A percentile compares a stretch with the other conserved stretches of the same genome.
Conservation (phyloP, 2,888 invertebrate species). For the Pemphredon lugubris region DNA sequence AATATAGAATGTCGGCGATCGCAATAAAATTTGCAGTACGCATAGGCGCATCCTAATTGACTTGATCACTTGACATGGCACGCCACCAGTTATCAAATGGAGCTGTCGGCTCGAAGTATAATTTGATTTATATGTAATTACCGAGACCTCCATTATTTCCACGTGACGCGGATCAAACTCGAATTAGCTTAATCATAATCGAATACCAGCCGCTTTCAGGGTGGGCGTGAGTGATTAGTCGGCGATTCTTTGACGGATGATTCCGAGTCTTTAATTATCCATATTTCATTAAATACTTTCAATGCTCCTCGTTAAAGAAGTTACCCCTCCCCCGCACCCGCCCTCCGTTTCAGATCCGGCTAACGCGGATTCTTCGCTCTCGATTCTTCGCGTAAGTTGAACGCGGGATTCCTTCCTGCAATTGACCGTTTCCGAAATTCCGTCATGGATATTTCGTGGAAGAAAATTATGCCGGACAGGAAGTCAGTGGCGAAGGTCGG, state of each 20-base stretch:
- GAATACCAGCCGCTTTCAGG: constrained; percentile 67
- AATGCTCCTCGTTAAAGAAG: constrained; percentile 12
- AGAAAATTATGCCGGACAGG: constrained; percentile 57
- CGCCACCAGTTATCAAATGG: constrained; percentile 66
- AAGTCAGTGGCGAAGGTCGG: constrained; percentile 49
- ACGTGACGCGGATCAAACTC: constrained; percentile 78
- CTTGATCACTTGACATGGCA: constrained; percentile 64
- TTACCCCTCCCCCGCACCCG: background rate
- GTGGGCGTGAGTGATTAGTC: constrained; percentile 56
- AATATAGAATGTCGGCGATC: constrained; percentile 27
- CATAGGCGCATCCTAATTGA: constrained; percentile 58
- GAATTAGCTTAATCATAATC: constrained; percentile 77
- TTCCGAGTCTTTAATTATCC: constrained; percentile 55
- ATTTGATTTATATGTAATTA: constrained; percentile 76
- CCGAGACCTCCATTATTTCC: constrained; percentile 73
- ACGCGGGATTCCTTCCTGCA: constrained; percentile 32
- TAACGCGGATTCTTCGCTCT: too few species aligned
- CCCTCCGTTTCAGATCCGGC: background rate
- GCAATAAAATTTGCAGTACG: constrained; percentile 51
- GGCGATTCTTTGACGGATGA: constrained; percentile 59
- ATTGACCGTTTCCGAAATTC: constrained; percentile 53
- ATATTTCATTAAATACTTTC: constrained; percentile 43
- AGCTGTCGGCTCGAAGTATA: constrained; percentile 65
- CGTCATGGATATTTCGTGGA: constrained; percentile 35
- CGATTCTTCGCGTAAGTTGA: constrained; percentile 17